A percentile compares a stretch with the other conserved stretches of the same genome.
These are phyloP conservation scores for Liodrosophila aerea DNA, from an alignment of 2,888 invertebrate species.

Conservation along the genomic window DNA sequence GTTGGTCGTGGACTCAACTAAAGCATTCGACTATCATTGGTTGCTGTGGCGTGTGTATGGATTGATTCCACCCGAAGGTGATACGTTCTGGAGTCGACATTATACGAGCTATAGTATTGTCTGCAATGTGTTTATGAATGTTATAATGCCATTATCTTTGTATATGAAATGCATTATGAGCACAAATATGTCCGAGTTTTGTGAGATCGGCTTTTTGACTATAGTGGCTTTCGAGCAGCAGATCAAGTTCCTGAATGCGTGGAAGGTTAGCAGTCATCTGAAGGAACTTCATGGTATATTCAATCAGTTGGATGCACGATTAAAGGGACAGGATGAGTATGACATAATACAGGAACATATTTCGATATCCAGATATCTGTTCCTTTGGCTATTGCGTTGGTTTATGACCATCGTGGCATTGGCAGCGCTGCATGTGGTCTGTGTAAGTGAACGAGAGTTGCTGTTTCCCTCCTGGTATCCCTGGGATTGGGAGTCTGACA, in stretches of 20 bases:
- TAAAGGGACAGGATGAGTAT: constrained; percentile 47
- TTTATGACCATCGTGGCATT: constrained; percentile 24
- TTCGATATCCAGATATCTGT: constrained; percentile 33
- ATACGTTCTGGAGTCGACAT: constrained; percentile 40
- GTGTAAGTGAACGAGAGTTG: constrained; percentile 41
- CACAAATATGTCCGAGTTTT: constrained; percentile 62
- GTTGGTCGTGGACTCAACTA: constrained; percentile 39
- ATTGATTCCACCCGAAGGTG: constrained; percentile 46
- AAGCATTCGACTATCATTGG: constrained; percentile 74
- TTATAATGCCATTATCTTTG: constrained; percentile 49
- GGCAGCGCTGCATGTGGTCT: not conserved
- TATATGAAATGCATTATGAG: no score
- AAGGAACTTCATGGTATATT: constrained; percentile 61
- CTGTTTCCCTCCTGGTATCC: constrained; percentile 76
- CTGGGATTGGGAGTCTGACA: constrained; percentile 60
- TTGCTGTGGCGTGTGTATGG: constrained; percentile 70
- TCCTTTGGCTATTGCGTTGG: constrained; percentile 27
- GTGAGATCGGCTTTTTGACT: constrained; percentile 60
- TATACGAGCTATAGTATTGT: constrained; percentile 59
- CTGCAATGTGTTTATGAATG: constrained; percentile 42
- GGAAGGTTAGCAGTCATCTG: constrained; percentile 49
- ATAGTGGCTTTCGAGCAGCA: constrained; percentile 51
- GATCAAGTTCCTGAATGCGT: constrained; percentile 64
- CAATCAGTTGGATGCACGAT: no score
- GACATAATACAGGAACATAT: constrained; percentile 41